These are phyloP conservation scores for Numenius arquata DNA, from an alignment of 2,113 vertebrate species.

Conservation along the genomic window DNA sequence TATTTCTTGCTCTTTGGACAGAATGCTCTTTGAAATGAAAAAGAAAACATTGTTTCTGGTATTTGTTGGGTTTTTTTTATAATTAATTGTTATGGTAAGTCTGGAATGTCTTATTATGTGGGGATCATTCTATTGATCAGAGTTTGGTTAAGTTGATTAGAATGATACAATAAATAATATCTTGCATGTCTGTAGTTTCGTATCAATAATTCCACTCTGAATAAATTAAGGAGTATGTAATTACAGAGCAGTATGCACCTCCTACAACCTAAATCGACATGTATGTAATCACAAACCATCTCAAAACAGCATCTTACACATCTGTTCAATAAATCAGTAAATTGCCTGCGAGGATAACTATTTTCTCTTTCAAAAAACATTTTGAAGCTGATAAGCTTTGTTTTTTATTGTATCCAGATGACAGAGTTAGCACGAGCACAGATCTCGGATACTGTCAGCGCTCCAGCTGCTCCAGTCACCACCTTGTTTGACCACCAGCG, in stretches of 20 bases:
- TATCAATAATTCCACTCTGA: neutral
- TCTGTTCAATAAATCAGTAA: neutral
- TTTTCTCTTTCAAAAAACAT: neutral
- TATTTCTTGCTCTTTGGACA: neutral
- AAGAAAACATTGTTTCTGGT: neutral
- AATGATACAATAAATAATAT: neutral
- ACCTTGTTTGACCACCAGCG: slow-evolving; percentile 72
- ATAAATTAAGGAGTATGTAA: neutral
- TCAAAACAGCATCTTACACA: neutral
- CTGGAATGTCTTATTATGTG: neutral
- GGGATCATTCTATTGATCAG: neutral
- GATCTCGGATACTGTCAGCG: slow-evolving; percentile 64
- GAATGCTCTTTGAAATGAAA: neutral
- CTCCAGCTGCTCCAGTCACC: slow-evolving; percentile 62
- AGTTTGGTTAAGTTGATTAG: neutral
- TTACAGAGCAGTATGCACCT: neutral
- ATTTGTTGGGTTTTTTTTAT: neutral
- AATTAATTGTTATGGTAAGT: neutral
- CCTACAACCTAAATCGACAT: neutral
- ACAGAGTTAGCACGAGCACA: slow-evolving; percentile 80
- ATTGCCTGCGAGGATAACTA: neutral
- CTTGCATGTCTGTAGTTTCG: neutral
- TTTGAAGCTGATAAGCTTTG: neutral
- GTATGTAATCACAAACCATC: neutral
- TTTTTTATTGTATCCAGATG: slow-evolving; percentile 74